Evolutionary conservation across 2,888 invertebrate species (phyloP), one percentile per base, ranked within the genome.

Genomic region (Pollenia angustigena): DNA sequence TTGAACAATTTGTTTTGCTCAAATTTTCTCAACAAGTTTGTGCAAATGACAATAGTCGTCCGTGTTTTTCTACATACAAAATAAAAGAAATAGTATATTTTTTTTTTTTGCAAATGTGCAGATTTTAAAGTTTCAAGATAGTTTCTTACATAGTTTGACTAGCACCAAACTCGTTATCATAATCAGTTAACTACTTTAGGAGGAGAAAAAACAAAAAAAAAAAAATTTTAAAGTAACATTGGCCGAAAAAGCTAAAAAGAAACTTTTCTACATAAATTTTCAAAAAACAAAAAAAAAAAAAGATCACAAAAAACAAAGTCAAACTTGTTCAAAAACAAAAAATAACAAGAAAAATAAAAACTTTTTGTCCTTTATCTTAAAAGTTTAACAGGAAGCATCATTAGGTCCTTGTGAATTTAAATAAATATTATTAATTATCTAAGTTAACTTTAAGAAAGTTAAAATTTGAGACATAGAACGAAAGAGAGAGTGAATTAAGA

Each of bases 81-180:
- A 32, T 12, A 75, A 40, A 40, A 52, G n/a, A 44, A 68, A 12
- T 4, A 16, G n/a, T 16, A 75, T 40, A n/a, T 56, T 12, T 18
- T 60, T 60, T 46, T 2, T 58, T 66, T 23, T 75, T 74, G 66
- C 90, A 90, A 89, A 89, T 48, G 79, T 84, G 84, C 76, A 87
- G 60, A 69, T 69, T 54, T 76, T 69, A 32, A 32, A 32, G 50
- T 80, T 75, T 84, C n/a, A 69, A 52, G 56, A 56, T 66, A 60
- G 87, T 87, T 90, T 90, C 62, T 82, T 71, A 42, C 44, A 82
- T 82, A 71, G 82, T 90, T 91, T 91, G 92, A 92, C 93, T 92
- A 92, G 92, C 92, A 92, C 91, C 92, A 92, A 92, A 92, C 92
- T 92, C 92, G 75, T 80, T 86, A 83, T 82, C 74, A 82, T 64